Base-by-base conservation (phyloP, 2,113 vertebrate species). In the Gymnocephalus cernua region DNA sequence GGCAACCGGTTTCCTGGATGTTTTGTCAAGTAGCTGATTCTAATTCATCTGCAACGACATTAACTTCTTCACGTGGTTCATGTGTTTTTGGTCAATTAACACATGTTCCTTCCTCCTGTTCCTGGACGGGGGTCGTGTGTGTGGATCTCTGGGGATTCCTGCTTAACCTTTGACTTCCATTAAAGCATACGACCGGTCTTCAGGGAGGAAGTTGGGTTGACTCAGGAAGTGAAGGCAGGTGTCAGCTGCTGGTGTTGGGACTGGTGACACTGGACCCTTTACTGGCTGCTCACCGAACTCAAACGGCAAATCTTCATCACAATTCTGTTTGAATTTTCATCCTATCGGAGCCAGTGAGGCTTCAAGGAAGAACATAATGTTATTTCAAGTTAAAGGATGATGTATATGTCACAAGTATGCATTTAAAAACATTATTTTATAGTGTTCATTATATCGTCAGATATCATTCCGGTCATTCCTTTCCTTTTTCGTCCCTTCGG, bases 201-300 rank as follows among this genome's bases (percentile, higher is more conserved):
- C 7, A 0, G 85, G 79, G 86, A 85, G 85, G 79, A 65, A 69
- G 90, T 86, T 35, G 70, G 75, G 15, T 62, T 21, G 63, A 58
- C 65, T 82, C 79, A 91, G 84, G 86, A 89, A 90, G 77, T 72
- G 70, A 57, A 74, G 70, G 83, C 84, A 91, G 90, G 89, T 92
- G 90, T 89, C 87, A 88, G 90, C 90, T 92, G 92, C 81, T 86
- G 88, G 73, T 68, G 84, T 54, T 48, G 11, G 53, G 67, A 66
- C 50, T 59, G 77, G 41, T 84, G 78, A 86, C 54, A 86, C 45
- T 53, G 78, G 83, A 87, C 64, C 19, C 47, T 19, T 53, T 8
- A 68, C 48, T 51, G 54, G 38, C 41, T 21, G 13, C 29, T 68
- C 56, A 61, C 45, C 51, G 56, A 41, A 47, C 18, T 41, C 7